A percentile compares a stretch with the other conserved stretches of the same genome.
Evolutionary conservation across 2,888 invertebrate genomes (phyloP).

Genomic region (Monopis laevigella): DNA sequence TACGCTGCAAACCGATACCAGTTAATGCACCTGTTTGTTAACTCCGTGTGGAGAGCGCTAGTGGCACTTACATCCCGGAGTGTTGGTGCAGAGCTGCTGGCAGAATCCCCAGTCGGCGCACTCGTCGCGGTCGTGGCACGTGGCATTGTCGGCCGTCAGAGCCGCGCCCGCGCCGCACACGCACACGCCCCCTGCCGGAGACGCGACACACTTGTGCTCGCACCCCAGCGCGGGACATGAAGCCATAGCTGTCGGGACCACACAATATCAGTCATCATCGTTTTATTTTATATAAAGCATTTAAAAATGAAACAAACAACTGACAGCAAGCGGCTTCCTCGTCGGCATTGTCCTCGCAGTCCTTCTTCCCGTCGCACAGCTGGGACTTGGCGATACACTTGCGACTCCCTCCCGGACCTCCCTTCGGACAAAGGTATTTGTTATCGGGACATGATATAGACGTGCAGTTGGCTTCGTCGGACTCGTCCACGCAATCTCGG

Average conservation of each 20-base stretch:
- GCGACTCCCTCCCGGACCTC: slow-evolving; percentile 75
- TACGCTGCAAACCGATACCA: slow-evolving; percentile 60
- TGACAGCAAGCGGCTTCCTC: slow-evolving; percentile 90
- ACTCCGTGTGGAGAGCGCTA: neutral
- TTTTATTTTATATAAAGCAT: too few relatives aligned
- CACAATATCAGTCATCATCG: too few relatives aligned
- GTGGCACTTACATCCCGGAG: slow-evolving; percentile 70
- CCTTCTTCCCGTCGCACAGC: slow-evolving; percentile 89
- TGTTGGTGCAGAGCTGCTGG: slow-evolving; percentile 93
- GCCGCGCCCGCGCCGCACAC: slow-evolving; percentile 87
- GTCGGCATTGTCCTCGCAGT: slow-evolving; percentile 92
- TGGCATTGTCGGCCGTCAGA: slow-evolving; percentile 83
- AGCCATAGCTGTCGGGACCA: slow-evolving; percentile 75
- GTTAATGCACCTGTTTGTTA: too few relatives aligned
- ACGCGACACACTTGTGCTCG: slow-evolving; percentile 91
- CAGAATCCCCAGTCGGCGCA: slow-evolving; percentile 93
- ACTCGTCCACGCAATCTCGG: slow-evolving; percentile 91
- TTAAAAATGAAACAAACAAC: too few relatives aligned
- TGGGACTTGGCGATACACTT: slow-evolving; percentile 89
- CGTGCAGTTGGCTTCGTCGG: slow-evolving; percentile 89
- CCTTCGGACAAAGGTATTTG: slow-evolving; percentile 87
- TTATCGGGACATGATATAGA: slow-evolving; percentile 88
- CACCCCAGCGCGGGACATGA: slow-evolving; percentile 88
- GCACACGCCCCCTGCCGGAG: slow-evolving; percentile 89
- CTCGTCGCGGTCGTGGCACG: slow-evolving; percentile 93